A percentile compares a stretch with the other conserved stretches of the same genome.
Conservation (phyloP, 2,888 invertebrate species). For the Drosophila anomelani region DNA sequence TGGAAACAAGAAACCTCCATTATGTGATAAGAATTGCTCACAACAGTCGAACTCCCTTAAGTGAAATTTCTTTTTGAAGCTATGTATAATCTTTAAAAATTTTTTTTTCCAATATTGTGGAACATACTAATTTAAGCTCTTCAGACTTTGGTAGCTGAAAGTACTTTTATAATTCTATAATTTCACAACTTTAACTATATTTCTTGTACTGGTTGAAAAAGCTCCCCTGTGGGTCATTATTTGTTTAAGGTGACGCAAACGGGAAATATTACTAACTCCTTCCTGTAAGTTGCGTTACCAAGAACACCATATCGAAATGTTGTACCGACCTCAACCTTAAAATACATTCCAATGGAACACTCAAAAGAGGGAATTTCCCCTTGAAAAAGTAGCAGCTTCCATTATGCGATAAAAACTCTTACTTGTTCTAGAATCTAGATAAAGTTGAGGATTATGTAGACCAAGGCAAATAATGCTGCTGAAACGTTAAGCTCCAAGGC, state of each 20-base stretch:
- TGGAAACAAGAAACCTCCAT: slow-evolving; percentile 26
- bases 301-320: background rate
- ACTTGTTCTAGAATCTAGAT: slow-evolving; percentile 16
- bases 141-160: background rate
- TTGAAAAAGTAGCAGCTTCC: slow-evolving; percentile 8
- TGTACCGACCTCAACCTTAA: background rate
- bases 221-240: background rate
- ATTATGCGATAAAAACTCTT: slow-evolving; percentile 7
- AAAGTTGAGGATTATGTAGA: slow-evolving; percentile 3
- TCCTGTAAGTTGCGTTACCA: background rate
- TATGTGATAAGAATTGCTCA: slow-evolving; percentile 31
- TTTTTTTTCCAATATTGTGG: background rate
- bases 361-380: background rate
- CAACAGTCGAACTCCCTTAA: slow-evolving; percentile 1
- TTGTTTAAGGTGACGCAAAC: background rate
- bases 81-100: no score
- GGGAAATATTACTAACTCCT: background rate
- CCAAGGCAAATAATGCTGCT: slow-evolving; percentile 7
- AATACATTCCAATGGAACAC: no score
- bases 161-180: background rate
- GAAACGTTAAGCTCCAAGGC: slow-evolving; percentile 11
- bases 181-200: background rate
- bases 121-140: background rate
- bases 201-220: background rate
- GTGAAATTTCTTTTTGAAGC: no score